Conservation (phyloP, 2,797 vertebrate genomes). For the Eospalax fontanierii region DNA sequence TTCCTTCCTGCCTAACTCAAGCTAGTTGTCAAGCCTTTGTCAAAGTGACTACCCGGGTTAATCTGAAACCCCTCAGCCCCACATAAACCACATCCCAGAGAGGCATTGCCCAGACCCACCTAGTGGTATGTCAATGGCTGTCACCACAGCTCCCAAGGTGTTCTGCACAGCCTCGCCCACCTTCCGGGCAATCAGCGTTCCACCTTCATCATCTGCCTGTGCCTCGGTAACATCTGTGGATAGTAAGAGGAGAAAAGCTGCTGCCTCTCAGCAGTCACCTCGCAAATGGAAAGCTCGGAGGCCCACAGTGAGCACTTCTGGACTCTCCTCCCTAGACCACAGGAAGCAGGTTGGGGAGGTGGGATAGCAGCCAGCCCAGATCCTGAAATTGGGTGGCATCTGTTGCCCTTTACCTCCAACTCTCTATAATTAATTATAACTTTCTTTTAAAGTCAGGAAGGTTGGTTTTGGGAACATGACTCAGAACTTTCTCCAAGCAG, state of each 20-base stretch:
- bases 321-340: not conserved
- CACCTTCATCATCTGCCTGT: conserved; percentile 95
- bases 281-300: not conserved
- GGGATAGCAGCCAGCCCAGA: not conserved
- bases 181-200: conserved; percentile 97
- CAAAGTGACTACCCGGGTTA: not conserved
- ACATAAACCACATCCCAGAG: not conserved
- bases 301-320: not conserved
- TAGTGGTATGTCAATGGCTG: conserved; percentile 98
- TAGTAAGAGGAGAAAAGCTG: not conserved
- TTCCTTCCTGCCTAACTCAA: not conserved
- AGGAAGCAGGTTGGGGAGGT: not conserved
- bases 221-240: conserved; percentile 88
- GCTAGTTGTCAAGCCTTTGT: not conserved
- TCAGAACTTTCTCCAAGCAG: conserved; percentile 34
- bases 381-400: not conserved
- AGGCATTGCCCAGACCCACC: conserved; percentile 90
- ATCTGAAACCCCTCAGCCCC: not conserved
- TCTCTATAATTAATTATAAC: not conserved
- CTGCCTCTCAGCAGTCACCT: not conserved
- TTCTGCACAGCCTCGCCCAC: conserved; percentile 99
- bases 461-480: not conserved
- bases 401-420: not conserved
- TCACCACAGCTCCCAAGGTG: conserved; percentile 97
- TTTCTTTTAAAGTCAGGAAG: conserved; percentile 17